Evolutionary conservation across 2,888 invertebrate genomes (phyloP).

Genomic region (Microplitis manilae): DNA sequence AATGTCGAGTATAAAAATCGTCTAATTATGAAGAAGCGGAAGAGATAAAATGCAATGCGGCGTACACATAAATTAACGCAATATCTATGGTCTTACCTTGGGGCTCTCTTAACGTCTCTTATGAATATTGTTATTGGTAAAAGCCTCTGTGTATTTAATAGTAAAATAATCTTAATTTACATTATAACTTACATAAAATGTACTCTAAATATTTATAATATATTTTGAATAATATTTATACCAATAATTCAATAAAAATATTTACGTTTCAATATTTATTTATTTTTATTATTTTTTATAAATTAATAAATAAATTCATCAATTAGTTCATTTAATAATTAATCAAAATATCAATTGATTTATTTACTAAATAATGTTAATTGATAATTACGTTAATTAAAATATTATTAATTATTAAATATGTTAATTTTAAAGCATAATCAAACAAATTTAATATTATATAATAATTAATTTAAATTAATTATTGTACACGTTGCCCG

Average conservation of each 20-base stretch:
- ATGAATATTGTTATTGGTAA: conserved; percentile 10
- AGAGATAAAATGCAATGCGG: conserved; percentile 44
- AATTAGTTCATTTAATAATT: neutral
- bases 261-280: no score
- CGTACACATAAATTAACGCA: conserved; percentile 45
- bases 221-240: neutral
- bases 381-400: neutral
- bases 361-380: neutral
- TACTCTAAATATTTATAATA: neutral
- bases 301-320: no score
- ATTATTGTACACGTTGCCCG: neutral
- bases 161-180: neutral
- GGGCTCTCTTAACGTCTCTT: conserved; percentile 10
- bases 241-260: neutral
- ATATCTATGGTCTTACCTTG: conserved; percentile 29
- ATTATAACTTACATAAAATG: neutral
- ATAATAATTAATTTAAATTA: neutral
- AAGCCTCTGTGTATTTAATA: neutral
- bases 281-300: no score
- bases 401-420: neutral
- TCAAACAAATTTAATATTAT: neutral
- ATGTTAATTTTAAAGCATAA: no score
- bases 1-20: conserved; percentile 30
- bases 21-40: conserved; percentile 42
- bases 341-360: neutral